Percentiles rank a stretch among this genome's conserved stretches.
phyloP scores from a whole-genome alignment of 1,140 invertebrate species.

The Philotrypesis tridentata region DNA sequence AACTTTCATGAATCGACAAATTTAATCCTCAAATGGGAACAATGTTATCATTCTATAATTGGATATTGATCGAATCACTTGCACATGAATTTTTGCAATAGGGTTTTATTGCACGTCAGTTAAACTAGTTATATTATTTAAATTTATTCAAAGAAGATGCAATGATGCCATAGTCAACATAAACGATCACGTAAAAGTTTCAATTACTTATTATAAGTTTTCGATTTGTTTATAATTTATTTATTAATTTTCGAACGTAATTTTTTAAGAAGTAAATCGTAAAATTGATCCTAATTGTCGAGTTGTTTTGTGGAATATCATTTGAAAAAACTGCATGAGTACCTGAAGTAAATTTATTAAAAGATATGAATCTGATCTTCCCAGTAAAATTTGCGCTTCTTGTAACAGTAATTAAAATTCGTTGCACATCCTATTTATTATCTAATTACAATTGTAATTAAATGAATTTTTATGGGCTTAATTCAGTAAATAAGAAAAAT shows the following conservation, averaged over 20 bases:
- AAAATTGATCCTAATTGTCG: background rate
- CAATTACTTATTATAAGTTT: conserved; percentile 6
- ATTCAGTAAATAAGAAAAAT: background rate
- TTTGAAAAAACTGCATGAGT: conserved; percentile 13
- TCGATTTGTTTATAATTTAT: background rate
- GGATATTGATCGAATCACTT: background rate
- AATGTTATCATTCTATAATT: background rate
- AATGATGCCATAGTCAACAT: conserved; percentile 26
- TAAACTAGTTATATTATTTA: conserved; percentile 19
- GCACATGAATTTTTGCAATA: background rate
- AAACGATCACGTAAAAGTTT: conserved; percentile 31
- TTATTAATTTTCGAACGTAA: background rate
- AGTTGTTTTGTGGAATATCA: background rate
- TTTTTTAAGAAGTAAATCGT: background rate
- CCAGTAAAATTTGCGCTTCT: background rate
- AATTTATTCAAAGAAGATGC: conserved; percentile 13
- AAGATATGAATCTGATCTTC: background rate
- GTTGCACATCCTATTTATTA: background rate
- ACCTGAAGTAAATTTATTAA: background rate
- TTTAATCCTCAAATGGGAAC: background rate
- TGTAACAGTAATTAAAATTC: background rate
- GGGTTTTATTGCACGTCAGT: conserved; percentile 18
- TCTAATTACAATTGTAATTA: background rate
- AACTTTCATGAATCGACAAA: background rate
- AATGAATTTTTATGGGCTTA: background rate